Evolutionary conservation across 2,113 vertebrate species (phyloP), one percentile per base, ranked within the genome.

Genomic region (Piaya cayana): DNA sequence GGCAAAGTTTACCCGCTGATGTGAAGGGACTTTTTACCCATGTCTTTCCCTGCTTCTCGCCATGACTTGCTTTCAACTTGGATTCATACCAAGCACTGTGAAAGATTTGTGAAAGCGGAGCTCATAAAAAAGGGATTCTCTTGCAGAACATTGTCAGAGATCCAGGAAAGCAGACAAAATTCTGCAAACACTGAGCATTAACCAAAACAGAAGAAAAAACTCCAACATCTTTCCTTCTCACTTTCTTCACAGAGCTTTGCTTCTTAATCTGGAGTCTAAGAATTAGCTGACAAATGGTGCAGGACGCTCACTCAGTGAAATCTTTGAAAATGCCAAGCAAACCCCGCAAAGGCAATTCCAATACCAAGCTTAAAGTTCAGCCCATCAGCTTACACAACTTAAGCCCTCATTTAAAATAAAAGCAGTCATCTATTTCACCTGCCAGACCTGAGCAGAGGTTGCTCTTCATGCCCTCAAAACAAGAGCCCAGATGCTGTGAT

Each of bases 111-210:
- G 64, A 93, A 74, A 90, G 58, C 7, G 7, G 77, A 96, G 86
- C 65, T 94, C 12, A 1, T n/a, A n/a, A n/a, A n/a, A n/a, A n/a
- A n/a, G n/a, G n/a, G n/a, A n/a, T n/a, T 86, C 93, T 94, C 67
- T 76, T 76, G 83, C 64, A 91, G 77, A 96, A 80, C 60, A 42
- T 75, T 91, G 82, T 86, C 91, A 95, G 69, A 70, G 76, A 83
- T 84, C 65, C 89, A 95, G 90, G 30, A 87, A 92, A 76, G 70
- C 53, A 76, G 65, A 49, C 37, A 87, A 82, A 90, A 75, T 82
- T 95, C 85, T 84, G 81, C 79, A 93, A 95, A 94, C 68, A 76
- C 58, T 63, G 59, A 86, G 82, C 60, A 90, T 77, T 85, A 96
- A 91, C 68, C 50, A 88, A 91, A 95, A 79, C 62, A 93, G 86